Base-by-base conservation (phyloP, 2,113 vertebrate species). In the Myxocyprinus asiaticus region DNA sequence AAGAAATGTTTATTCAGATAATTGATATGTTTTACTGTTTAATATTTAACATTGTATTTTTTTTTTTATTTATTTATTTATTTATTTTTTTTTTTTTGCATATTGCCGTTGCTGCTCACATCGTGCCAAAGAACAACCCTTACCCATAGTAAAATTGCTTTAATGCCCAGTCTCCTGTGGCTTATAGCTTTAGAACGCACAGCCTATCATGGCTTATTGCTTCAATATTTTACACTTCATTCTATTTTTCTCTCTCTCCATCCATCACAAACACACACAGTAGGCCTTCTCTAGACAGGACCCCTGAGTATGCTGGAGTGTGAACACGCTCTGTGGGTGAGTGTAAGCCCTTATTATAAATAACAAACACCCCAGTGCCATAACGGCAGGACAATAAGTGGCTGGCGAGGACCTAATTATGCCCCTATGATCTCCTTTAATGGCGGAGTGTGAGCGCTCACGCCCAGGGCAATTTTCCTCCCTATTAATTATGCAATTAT, bases 401-500 rank as follows among this genome's bases (percentile, higher is more conserved):
- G 83, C 89, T 88, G 22, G 51, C 70, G 62, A 90, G 90, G 90
- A 90, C 88, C 90, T 92, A 88, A 92, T 92, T 91, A 92, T 79
- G 33, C 53, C 67, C 76, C 69, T 82, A 48, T 82, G 67, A 64
- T 78, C 66, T 66, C 58, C 66, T 82, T 48, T 73, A 78, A 78
- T 82, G 62, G 53, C 4, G 4, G 42, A 77, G 9, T 87, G 86
- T 17, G 47, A 53, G 70, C 47, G 12, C 14, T 22, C n/a, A 12
- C 81, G 87, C 74, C 42, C 87, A 83, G 87, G 77, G 73, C 83
- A 86, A 88, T 90, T 81, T 87, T 83, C 85, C 79, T 79, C 78
- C 83, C 85, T 84, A 83, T 90, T 91, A 91, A 91, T 91, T 91
- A 90, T 88, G 79, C 88, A 81, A 90, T 91, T 91, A 91, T 89